phyloP scores from a whole-genome alignment of 2,113 vertebrate genomes.

The Gnathonemus echidnorhynchus region DNA sequence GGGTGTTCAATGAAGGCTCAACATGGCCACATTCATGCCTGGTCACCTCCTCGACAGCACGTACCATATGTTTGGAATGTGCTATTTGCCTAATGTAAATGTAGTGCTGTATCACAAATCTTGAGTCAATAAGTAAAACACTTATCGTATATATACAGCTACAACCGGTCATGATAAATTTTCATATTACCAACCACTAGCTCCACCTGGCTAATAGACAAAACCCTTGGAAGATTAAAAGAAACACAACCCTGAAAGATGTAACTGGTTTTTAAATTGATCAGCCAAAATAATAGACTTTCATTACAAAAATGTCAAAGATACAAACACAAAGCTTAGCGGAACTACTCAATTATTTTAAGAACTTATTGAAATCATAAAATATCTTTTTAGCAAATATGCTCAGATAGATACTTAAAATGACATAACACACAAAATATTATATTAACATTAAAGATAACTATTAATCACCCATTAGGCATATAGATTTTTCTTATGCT shows the following conservation, averaged over 20 bases:
- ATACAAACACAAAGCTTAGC: not conserved
- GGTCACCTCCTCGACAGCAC: not conserved
- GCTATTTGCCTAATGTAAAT: not conserved
- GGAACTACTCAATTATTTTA: not conserved
- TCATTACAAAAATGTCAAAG: not conserved
- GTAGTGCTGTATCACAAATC: not conserved
- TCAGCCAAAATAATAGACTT: not conserved
- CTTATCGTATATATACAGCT: not conserved
- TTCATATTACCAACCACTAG: not conserved
- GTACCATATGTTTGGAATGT: not conserved
- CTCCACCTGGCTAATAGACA: not conserved
- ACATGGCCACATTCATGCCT: not conserved
- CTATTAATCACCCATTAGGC: not conserved
- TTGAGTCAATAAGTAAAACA: not conserved
- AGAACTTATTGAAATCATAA: not conserved
- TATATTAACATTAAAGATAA: not conserved
- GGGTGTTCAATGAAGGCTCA: not conserved
- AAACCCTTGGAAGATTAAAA: not conserved
- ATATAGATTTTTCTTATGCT: not conserved
- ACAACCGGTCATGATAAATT: not conserved
- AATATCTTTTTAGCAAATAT: not conserved
- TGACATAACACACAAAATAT: not conserved
- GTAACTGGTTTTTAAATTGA: not conserved
- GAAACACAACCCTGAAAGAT: not conserved
- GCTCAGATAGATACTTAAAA: not conserved